Evolutionary conservation across 1,140 invertebrate species (phyloP).

Genomic region (Diprion similis): DNA sequence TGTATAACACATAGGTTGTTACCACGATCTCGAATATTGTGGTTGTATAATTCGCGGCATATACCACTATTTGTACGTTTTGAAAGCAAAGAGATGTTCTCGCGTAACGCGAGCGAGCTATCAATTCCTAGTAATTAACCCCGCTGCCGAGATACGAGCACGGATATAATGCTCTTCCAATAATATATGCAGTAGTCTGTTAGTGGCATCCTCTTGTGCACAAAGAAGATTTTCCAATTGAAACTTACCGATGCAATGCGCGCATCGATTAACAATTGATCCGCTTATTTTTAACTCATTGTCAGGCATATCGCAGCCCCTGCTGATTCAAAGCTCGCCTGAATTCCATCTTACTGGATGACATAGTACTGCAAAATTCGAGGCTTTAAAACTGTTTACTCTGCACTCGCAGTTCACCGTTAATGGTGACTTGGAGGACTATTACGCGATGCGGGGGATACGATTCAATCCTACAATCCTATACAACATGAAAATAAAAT

Average conservation of each 20-base stretch:
- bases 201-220: not conserved
- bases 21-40: no score
- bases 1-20: no score
- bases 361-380: not conserved
- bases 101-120: conserved; percentile 1
- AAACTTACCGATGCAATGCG: not conserved
- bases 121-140: conserved; percentile 2
- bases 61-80: no score
- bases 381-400: not conserved
- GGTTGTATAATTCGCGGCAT: no score
- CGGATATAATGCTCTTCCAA: not conserved
- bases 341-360: not conserved
- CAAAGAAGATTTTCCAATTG: not conserved
- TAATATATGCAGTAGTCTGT: not conserved
- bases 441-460: no score
- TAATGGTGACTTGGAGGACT: not conserved
- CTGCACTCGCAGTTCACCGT: not conserved
- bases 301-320: not conserved
- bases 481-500: no score
- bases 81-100: no score
- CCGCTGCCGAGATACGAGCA: not conserved
- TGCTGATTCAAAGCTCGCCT: not conserved
- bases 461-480: no score
- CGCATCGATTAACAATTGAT: conserved; percentile 44
- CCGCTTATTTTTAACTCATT: not conserved